Base-by-base conservation (phyloP, 2,888 invertebrate genomes). In the Pinctada fucata region DNA sequence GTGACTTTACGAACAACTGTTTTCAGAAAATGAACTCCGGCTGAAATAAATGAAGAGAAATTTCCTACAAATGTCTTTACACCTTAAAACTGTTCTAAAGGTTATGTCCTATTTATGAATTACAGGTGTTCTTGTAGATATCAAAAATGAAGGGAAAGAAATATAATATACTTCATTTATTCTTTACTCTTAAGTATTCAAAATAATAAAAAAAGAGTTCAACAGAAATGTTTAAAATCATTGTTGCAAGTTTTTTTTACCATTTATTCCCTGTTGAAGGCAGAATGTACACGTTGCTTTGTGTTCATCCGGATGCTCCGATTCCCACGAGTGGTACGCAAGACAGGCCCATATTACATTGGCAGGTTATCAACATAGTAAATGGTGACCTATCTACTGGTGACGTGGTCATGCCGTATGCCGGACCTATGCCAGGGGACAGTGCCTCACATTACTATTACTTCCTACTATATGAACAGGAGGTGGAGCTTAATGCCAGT, bases 311-410 rank as follows among this genome's bases (percentile, higher is more conserved):
- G 3, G 83, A 86, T 69, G 83, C 82, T 6, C 83, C 83, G 0
- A 48, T 67, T n/a, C 73, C 76, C 5, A 71, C 75, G 48, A 79
- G 81, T 48, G 86, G 85, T 48, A 85, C 79, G 69, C 49, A 64
- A 10, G 75, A 67, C 0, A 68, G 78, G 3, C 86, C 86, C 4
- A 71, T 85, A 49, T 70, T 83, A 13, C 86, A 85, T 71, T 86
- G 86, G 87, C 66, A 83, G 47, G 82, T 86, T 5, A 72, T 82
- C 67, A 87, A 87, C 77, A 86, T 86, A 66, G 72, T 74, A n/a
- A 78, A 83, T 51, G 85, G 81, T 3, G 78, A 82, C 51, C 75
- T 86, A 8, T 73, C 76, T 4, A 76, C 75, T 3, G 87, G 87
- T 47, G 77, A 86, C 64, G 79, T 73, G 5, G 79, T 85, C 5